These are phyloP conservation scores for Chelon labrosus DNA, from an alignment of 2,797 vertebrate genomes.

Conservation along the genomic window DNA sequence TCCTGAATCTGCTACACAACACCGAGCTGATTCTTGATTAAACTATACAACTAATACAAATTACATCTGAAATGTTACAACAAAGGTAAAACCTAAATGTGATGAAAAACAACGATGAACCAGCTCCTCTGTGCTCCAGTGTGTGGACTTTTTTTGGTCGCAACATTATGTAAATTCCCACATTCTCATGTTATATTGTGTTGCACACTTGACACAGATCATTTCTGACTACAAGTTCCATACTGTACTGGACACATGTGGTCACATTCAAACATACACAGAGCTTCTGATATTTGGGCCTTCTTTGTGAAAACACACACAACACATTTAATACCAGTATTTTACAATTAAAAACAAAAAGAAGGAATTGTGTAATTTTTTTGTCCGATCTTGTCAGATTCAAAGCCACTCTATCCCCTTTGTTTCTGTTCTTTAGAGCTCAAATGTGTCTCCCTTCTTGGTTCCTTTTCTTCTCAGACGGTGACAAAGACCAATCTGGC, in stretches of 20 bases:
- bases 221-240: slow-evolving; percentile 35
- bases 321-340: slow-evolving; percentile 12
- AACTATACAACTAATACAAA: slow-evolving; percentile 5
- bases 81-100: too few species aligned
- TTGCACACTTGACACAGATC: slow-evolving; percentile 5
- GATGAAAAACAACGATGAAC: neutral
- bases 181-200: neutral
- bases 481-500: slow-evolving; percentile 81
- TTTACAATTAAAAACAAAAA: slow-evolving; percentile 1
- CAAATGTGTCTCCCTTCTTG: neutral
- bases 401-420: neutral
- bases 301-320: neutral
- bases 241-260: neutral
- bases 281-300: neutral
- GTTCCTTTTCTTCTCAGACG: slow-evolving; percentile 34
- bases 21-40: slow-evolving; percentile 1
- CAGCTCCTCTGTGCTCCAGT: slow-evolving; percentile 33
- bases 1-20: too few species aligned
- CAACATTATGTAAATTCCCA: neutral
- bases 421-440: neutral
- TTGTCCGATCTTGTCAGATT: neutral
- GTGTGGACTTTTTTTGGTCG: slow-evolving; percentile 35
- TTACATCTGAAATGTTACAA: slow-evolving; percentile 1
- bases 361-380: neutral
- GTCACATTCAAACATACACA: neutral